These are phyloP conservation scores for Brenthis daphne DNA, from an alignment of 2,888 invertebrate species.

Conservation along the genomic window DNA sequence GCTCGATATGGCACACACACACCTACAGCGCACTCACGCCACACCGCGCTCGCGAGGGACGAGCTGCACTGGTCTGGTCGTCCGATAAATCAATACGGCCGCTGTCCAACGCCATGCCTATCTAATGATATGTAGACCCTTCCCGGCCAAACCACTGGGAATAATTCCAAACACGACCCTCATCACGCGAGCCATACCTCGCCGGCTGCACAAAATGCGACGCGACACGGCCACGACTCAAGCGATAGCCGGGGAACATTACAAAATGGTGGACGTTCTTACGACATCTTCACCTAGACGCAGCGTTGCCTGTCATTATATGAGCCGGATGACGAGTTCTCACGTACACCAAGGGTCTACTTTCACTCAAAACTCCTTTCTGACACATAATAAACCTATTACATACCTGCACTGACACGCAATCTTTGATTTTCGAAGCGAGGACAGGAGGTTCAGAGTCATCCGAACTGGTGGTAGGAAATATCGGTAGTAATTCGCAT, in stretches of 20 bases:
- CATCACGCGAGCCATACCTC: constrained; percentile 72
- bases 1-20: constrained; percentile 78
- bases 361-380: constrained; percentile 75
- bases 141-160: constrained; percentile 74
- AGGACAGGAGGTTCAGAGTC: constrained; percentile 80
- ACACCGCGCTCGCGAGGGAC: constrained; percentile 75
- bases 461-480: constrained; percentile 81
- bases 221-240: constrained; percentile 77
- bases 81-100: constrained; percentile 79
- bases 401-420: constrained; percentile 86
- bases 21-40: constrained; percentile 69
- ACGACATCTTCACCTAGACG: constrained; percentile 82
- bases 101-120: constrained; percentile 67
- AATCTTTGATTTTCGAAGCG: constrained; percentile 84
- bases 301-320: constrained; percentile 77
- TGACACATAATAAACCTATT: constrained; percentile 60
- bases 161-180: constrained; percentile 74
- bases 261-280: constrained; percentile 84
- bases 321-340: constrained; percentile 81
- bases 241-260: constrained; percentile 79
- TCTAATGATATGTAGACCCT: constrained; percentile 67
- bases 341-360: constrained; percentile 76
- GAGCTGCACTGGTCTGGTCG: constrained; percentile 76
- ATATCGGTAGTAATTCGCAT: constrained; percentile 83
- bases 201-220: constrained; percentile 78